A percentile compares a stretch with the other conserved stretches of the same genome.
Evolutionary conservation across 2,888 invertebrate species (phyloP).

Genomic region (Hyles lineata): DNA sequence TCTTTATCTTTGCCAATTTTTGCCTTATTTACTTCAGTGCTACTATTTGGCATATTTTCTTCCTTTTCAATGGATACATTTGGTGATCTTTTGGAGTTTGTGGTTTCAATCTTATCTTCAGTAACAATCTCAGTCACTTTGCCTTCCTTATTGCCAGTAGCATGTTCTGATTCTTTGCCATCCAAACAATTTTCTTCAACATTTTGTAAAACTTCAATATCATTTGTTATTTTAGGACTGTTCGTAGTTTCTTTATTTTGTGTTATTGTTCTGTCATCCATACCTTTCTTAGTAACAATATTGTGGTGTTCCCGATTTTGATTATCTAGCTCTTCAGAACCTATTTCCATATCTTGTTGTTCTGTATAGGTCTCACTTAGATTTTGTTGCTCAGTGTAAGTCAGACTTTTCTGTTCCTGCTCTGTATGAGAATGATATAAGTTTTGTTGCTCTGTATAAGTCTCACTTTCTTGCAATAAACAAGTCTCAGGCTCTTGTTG

Average conservation of each 20-base stretch:
- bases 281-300: not conserved
- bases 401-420: not conserved
- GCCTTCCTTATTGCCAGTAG: conserved; percentile 10
- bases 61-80: conserved; percentile 9
- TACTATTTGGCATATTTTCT: not conserved
- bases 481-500: not conserved
- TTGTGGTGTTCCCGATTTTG: not conserved
- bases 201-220: not conserved
- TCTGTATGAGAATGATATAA: not conserved
- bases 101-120: not conserved
- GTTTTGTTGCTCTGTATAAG: not conserved
- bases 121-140: conserved; percentile 24
- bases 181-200: not conserved
- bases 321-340: not conserved
- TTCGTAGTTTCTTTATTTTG: not conserved
- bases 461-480: not conserved
- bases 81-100: not conserved
- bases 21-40: not conserved
- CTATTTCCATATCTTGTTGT: not conserved
- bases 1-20: conserved; percentile 24
- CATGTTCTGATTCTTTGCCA: conserved; percentile 22
- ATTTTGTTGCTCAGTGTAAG: not conserved
- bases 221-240: not conserved
- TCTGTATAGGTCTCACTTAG: not conserved
- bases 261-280: not conserved